Evolutionary conservation across 2,888 invertebrate species (phyloP), one percentile per base, ranked within the genome.

Genomic region (Xestia xanthographa): DNA sequence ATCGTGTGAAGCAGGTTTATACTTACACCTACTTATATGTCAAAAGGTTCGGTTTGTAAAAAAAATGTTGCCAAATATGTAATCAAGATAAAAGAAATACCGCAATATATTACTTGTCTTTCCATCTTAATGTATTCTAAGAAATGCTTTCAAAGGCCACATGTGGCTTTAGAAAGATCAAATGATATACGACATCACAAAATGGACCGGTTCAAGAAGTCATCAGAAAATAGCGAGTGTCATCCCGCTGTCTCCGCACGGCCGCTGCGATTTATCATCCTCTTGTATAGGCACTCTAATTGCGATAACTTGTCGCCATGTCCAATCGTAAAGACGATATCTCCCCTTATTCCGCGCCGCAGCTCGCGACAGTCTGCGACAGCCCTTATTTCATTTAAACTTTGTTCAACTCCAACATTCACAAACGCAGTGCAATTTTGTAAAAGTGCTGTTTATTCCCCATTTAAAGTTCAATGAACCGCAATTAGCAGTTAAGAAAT

Each of bases 231-330:
- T 85, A 85, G 85, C 84, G 75, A 79, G 86, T 86, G 89, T 86
- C 89, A 87, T 89, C 79, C 84, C 79, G 80, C 86, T 84, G 91
- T 87, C 87, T 84, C 58, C 67, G 66, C 45, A 63, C 85, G 58
- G 84, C 80, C 82, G 85, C 76, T 81, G 84, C 90, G 81, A 91
- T 91, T 90, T 91, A 90, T 91, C 90, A 90, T 90, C 89, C 89
- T 90, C 86, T 84, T 85, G 82, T 90, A 88, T 87, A 84, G 82
- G 80, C 85, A 86, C 86, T 89, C 88, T 92, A 92, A 92, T 92
- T 92, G 91, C 90, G 88, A 91, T 90, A 90, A 90, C 85, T 89
- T 88, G 92, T 89, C 90, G 89, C 88, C 89, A 81, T 79, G 80
- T 78, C 80, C 73, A 83, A 80, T 79, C 84, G 80, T 86, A 75